Evolutionary conservation across 2,797 vertebrate species (phyloP).

Genomic region (Fundulus diaphanus): DNA sequence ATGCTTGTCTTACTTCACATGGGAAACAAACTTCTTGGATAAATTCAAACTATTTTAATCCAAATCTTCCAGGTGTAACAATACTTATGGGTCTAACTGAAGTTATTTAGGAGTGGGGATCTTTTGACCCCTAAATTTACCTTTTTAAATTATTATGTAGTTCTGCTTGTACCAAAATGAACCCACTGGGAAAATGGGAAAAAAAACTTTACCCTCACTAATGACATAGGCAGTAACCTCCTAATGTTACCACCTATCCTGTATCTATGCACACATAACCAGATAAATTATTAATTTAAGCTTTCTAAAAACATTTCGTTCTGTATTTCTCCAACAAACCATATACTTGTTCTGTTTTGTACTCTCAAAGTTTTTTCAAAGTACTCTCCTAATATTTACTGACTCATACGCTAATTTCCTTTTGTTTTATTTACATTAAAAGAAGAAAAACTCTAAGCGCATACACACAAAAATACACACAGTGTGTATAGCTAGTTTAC

Average conservation of each 20-base stretch:
- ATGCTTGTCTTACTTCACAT: not conserved
- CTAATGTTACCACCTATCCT: constrained; percentile 36
- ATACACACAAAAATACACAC: constrained; percentile 17
- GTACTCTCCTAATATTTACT: constrained; percentile 33
- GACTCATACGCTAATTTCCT: constrained; percentile 42
- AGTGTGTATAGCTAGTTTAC: constrained; percentile 50
- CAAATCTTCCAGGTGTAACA: not conserved
- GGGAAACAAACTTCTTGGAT: not conserved
- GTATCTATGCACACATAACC: constrained; percentile 16
- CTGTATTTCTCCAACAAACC: constrained; percentile 26
- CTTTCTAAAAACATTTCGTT: constrained; percentile 30
- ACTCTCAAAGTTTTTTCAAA: constrained; percentile 46
- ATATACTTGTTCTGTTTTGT: constrained; percentile 27
- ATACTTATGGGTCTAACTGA: not conserved
- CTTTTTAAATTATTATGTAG: not conserved
- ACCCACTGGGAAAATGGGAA: not conserved
- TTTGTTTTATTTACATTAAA: constrained; percentile 16
- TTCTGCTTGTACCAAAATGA: not conserved
- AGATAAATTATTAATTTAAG: constrained; percentile 46
- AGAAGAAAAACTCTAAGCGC: not conserved
- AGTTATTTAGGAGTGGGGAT: not conserved
- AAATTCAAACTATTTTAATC: not conserved
- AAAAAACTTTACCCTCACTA: too few relatives aligned
- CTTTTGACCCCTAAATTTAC: not conserved
- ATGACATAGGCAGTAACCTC: constrained; percentile 49